Conservation (phyloP, 2,113 vertebrate genomes). For the Apodemus speciosus region DNA sequence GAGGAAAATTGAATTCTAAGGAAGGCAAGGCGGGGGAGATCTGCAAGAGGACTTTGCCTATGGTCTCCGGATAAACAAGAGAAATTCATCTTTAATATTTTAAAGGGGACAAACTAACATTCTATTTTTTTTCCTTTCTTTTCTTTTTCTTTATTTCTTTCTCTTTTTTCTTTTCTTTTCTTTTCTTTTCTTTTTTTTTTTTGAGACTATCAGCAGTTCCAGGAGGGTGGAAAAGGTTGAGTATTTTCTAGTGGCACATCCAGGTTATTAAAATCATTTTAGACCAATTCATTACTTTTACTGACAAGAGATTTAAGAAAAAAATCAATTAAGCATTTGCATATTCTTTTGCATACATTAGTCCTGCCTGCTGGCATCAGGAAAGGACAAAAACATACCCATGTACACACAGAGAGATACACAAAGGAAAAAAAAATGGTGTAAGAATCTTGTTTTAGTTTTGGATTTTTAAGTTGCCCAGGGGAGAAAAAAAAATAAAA, state of each 20-base stretch:
- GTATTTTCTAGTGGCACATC: constrained; percentile 81
- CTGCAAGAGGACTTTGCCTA: constrained; percentile 51
- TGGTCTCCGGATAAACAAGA: constrained; percentile 75
- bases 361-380: constrained; percentile 69
- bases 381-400: constrained; percentile 66
- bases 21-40: constrained; percentile 67
- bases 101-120: constrained; percentile 83
- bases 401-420: background rate
- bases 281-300: constrained; percentile 86
- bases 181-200: constrained; percentile 71
- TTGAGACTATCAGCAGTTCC: constrained; percentile 70
- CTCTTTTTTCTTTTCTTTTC: background rate
- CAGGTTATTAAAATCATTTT: constrained; percentile 86
- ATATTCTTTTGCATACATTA: constrained; percentile 87
- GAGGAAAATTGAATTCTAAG: constrained; percentile 88
- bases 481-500: constrained; percentile 58
- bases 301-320: constrained; percentile 86
- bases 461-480: constrained; percentile 52
- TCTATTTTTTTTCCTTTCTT: constrained; percentile 74
- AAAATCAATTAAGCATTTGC: constrained; percentile 88
- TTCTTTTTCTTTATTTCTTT: constrained; percentile 28
- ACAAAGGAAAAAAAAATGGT: background rate
- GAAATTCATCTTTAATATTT: constrained; percentile 78
- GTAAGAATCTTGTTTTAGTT: constrained; percentile 60
- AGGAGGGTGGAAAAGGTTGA: constrained; percentile 75